phyloP scores from a whole-genome alignment of 2,888 invertebrate genomes.

The Ophion ellenae region DNA sequence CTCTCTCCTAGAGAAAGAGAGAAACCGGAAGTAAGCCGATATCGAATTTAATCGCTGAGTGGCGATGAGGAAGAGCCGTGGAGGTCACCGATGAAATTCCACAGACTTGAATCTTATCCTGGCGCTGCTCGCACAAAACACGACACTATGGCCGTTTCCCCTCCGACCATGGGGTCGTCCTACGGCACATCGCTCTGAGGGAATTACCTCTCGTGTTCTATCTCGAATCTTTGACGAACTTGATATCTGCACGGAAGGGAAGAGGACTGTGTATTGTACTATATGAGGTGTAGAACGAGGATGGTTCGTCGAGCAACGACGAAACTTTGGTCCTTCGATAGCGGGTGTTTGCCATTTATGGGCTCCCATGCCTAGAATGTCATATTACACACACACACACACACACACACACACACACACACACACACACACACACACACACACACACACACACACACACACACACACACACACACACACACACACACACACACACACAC shows the following conservation, averaged over 20 bases:
- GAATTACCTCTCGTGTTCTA: slow-evolving; percentile 34
- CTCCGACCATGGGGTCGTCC: background rate
- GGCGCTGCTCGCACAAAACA: too few relatives aligned
- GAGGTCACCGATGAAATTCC: too few relatives aligned
- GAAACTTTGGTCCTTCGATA: slow-evolving; percentile 1
- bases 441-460: too few relatives aligned
- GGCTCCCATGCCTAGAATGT: background rate
- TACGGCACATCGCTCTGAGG: slow-evolving; percentile 4
- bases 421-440: too few relatives aligned
- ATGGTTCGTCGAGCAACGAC: background rate
- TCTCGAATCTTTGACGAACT: slow-evolving; percentile 59
- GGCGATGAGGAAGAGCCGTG: too few relatives aligned
- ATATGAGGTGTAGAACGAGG: background rate
- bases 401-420: background rate
- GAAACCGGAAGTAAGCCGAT: too few relatives aligned
- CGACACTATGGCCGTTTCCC: too few relatives aligned
- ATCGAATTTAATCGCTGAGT: too few relatives aligned
- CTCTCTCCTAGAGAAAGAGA: too few relatives aligned
- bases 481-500: too few relatives aligned
- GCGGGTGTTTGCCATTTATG: background rate
- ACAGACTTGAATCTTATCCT: background rate
- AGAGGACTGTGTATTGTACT: slow-evolving; percentile 21
- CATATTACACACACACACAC: background rate
- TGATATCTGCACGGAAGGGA: slow-evolving; percentile 22
- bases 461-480: too few relatives aligned